phyloP scores from a whole-genome alignment of 2,888 invertebrate species.

The Agapetus fuscipes region DNA sequence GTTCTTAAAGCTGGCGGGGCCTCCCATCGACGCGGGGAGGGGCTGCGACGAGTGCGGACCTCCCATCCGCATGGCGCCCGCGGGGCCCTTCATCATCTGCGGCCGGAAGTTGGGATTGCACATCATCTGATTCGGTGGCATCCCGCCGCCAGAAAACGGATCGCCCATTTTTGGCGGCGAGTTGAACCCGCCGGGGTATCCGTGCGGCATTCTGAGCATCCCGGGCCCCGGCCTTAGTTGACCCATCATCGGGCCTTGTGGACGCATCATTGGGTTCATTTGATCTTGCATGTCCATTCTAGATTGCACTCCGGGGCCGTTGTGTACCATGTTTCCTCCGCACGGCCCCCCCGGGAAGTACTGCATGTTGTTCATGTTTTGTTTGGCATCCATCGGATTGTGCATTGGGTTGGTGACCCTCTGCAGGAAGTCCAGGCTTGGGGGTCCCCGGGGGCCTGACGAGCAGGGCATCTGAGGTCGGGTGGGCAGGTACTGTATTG shows the following conservation, averaged over 20 bases:
- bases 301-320: slow-evolving; percentile 14
- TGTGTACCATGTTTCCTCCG: slow-evolving; percentile 37
- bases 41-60: slow-evolving; percentile 61
- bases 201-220: slow-evolving; percentile 38
- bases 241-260: slow-evolving; percentile 42
- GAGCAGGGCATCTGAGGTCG: slow-evolving; percentile 75
- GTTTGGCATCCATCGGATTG: slow-evolving; percentile 53
- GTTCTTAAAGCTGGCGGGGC: slow-evolving; percentile 61
- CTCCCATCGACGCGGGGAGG: slow-evolving; percentile 70
- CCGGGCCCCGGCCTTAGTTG: slow-evolving; percentile 37
- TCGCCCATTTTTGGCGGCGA: slow-evolving; percentile 41
- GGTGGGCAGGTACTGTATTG: slow-evolving; percentile 95
- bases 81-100: slow-evolving; percentile 30
- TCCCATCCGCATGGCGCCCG: slow-evolving; percentile 34
- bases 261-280: slow-evolving; percentile 37
- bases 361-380: slow-evolving; percentile 47
- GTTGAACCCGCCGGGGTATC: slow-evolving; percentile 36
- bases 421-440: slow-evolving; percentile 82
- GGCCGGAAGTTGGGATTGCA: slow-evolving; percentile 38
- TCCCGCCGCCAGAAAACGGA: slow-evolving; percentile 29
- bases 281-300: slow-evolving; percentile 39
- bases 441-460: slow-evolving; percentile 66
- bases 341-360: slow-evolving; percentile 60
- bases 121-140: slow-evolving; percentile 26
- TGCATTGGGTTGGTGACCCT: slow-evolving; percentile 79